Percentiles rank a stretch among this genome's conserved stretches.
These are phyloP conservation scores for Polydrusus cervinus DNA, from an alignment of 2,888 invertebrate species.

Conservation along the genomic window DNA sequence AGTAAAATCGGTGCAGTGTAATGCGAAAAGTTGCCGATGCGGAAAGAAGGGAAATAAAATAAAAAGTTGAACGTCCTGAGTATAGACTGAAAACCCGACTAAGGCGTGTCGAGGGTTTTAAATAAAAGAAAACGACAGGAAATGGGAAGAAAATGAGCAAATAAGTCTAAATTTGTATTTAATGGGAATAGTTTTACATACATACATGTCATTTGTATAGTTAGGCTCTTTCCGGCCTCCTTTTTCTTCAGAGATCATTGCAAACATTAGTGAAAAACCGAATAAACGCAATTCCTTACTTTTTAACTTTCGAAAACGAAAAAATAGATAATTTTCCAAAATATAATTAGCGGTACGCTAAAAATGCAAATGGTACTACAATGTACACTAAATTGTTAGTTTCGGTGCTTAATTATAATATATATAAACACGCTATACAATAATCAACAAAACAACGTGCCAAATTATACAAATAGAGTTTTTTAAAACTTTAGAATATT, in stretches of 20 bases:
- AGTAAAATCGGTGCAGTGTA: constrained; percentile 32
- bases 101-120: constrained; percentile 25
- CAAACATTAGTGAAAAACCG: neutral
- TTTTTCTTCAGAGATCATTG: too few species aligned
- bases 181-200: too few species aligned
- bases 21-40: constrained; percentile 30
- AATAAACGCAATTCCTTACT: neutral
- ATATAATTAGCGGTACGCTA: neutral
- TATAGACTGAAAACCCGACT: constrained; percentile 2
- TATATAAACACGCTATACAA: too few species aligned
- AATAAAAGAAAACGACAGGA: constrained; percentile 7
- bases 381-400: neutral
- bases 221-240: too few species aligned
- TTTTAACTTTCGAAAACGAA: neutral
- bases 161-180: neutral
- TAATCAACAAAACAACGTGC: neutral
- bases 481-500: too few species aligned
- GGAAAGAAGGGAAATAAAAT: constrained; percentile 35
- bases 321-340: neutral
- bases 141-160: neutral
- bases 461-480: neutral
- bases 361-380: neutral
- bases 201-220: too few species aligned
- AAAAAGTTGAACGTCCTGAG: constrained; percentile 35
- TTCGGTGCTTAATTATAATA: neutral